These are phyloP conservation scores for Drosophila pseudotalamancana DNA, from an alignment of 2,888 invertebrate species.

Conservation along the genomic window DNA sequence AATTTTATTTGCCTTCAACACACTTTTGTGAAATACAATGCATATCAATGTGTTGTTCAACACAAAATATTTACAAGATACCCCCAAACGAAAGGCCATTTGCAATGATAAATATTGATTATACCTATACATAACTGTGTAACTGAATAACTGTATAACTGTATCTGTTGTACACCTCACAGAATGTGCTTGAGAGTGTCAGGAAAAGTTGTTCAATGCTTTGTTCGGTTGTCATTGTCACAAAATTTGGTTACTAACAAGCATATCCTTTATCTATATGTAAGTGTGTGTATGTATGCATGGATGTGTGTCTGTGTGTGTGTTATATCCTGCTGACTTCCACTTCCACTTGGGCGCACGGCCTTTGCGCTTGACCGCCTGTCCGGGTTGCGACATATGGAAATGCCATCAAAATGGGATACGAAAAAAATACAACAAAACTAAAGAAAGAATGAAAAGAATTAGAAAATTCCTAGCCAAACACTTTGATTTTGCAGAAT, in stretches of 20 bases:
- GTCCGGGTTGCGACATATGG: slow-evolving; percentile 64
- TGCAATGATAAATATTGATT: slow-evolving; percentile 37
- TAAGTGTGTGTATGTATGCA: not conserved
- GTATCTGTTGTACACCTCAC: slow-evolving; percentile 9
- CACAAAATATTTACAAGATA: slow-evolving; percentile 6
- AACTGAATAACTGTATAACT: too few relatives aligned
- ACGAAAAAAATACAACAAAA: slow-evolving; percentile 6
- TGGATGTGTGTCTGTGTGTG: not conserved
- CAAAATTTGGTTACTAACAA: slow-evolving; percentile 64
- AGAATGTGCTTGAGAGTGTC: slow-evolving; percentile 48
- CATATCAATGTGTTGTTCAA: not conserved
- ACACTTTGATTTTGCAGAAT: slow-evolving; percentile 63
- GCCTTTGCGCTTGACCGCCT: slow-evolving; percentile 73
- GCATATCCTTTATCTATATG: slow-evolving; percentile 49
- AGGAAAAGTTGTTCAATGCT: slow-evolving; percentile 23
- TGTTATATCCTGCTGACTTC: not conserved
- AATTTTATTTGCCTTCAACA: not conserved
- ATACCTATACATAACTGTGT: slow-evolving; percentile 10
- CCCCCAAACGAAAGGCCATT: slow-evolving; percentile 1
- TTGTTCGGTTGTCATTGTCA: slow-evolving; percentile 27
- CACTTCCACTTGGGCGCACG: slow-evolving; percentile 65
- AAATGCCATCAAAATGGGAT: slow-evolving; percentile 59
- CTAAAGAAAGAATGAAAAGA: slow-evolving; percentile 13
- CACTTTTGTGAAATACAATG: not conserved
- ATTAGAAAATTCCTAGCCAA: slow-evolving; percentile 49